Conservation (phyloP, 2,113 vertebrate species). For the cat (Felis catus) region DNA sequence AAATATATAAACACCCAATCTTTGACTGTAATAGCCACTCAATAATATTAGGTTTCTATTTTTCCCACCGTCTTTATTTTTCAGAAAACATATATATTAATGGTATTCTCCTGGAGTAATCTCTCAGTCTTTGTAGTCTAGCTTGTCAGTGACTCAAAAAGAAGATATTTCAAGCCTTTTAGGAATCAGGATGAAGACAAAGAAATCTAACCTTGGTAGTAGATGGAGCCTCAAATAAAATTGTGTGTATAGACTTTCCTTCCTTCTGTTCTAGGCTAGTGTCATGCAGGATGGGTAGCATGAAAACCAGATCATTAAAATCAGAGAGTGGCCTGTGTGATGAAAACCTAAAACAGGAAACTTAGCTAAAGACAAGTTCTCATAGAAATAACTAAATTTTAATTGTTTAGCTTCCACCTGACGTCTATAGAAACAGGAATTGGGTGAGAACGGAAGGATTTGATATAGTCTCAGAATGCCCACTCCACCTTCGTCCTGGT, state of each 20-base stretch:
- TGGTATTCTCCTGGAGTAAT: background rate
- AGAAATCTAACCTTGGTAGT: background rate
- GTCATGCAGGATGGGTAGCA: background rate
- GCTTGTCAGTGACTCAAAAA: background rate
- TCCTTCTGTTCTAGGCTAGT: background rate
- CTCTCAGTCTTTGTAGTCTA: background rate
- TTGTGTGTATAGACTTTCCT: background rate
- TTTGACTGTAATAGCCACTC: background rate
- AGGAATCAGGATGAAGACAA: background rate
- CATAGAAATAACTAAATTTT: background rate
- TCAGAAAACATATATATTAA: slow-evolving; percentile 10
- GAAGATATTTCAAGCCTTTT: background rate
- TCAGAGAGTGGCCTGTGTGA: background rate
- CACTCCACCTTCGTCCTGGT: background rate
- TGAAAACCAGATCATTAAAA: background rate
- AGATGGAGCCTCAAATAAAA: background rate
- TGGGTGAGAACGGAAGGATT: background rate
- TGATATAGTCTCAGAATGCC: background rate
- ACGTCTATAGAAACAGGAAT: background rate
- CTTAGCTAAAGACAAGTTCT: background rate
- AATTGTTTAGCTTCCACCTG: background rate
- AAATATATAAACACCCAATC: background rate
- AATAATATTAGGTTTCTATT: background rate
- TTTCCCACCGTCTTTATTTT: background rate
- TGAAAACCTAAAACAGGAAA: background rate